Base-by-base conservation (phyloP, 2,113 vertebrate genomes). In the Ovis aries region DNA sequence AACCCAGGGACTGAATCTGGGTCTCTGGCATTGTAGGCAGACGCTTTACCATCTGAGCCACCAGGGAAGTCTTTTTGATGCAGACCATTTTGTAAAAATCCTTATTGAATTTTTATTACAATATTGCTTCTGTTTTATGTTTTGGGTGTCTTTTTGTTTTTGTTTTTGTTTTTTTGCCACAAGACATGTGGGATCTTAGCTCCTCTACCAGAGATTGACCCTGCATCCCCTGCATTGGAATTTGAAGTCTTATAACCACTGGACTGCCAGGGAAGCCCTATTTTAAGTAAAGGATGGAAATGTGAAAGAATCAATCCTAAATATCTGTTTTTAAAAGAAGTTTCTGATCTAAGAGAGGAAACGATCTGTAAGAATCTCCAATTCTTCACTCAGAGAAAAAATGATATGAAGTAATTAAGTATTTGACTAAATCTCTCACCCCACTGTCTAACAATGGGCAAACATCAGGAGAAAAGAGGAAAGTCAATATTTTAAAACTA, bases 401-500 rank as follows among this genome's bases (percentile, higher is more conserved):
- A 80, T 25, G 40, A 11, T 13, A 60, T n/a, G 53, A 96, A 97
- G 93, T n/a, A 64, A 53, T 86, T 74, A 84, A 90, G 36, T 45
- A 84, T 88, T 95, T 95, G 60, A 55, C 13, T 85, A 77, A 82
- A 90, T 57, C 19, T 21, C n/a, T 80, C 74, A 90, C 81, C 50
- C 27, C 74, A 45, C 4, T 82, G 36, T 82, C 64, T 78, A 96
- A 78, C 16, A 85, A 87, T 19, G 14, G 11, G 40, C 43, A 92
- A 90, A 14, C 94, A 25, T 82, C 31, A 94, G 33, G 31, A 74
- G 57, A 86, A 86, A 92, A 90, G 17, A 74, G 7, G 21, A 85
- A 62, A 67, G 53, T 77, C 36, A 95, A 40, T 82, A 88, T 90
- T 93, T 87, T 93, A 48, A 90, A 98, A 85, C 27, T 90, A 82